Conservation (phyloP, 2,888 invertebrate species). For the Cerastis rubricosa region DNA sequence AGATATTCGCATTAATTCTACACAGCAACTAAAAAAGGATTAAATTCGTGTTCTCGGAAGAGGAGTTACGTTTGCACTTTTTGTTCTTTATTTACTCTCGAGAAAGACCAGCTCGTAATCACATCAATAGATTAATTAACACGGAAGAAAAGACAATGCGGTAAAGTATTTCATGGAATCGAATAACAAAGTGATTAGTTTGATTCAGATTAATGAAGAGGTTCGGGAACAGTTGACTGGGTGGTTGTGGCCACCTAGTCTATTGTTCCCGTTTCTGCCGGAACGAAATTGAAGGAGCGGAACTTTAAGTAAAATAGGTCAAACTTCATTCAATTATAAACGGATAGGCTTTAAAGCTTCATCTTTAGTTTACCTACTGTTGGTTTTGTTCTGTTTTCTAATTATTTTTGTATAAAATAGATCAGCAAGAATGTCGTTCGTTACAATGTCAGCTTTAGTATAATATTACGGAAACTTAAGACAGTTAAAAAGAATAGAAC, state of each 20-base stretch:
- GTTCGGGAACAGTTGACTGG: constrained; percentile 14
- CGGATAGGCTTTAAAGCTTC: not conserved
- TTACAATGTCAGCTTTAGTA: constrained; percentile 20
- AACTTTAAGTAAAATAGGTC: not conserved
- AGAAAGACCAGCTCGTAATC: not conserved
- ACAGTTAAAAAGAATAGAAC: constrained; percentile 21
- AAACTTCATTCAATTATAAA: constrained; percentile 6
- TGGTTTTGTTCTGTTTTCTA: not conserved
- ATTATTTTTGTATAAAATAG: constrained; percentile 14
- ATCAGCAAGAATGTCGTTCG: constrained; percentile 6
- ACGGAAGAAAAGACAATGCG: not conserved
- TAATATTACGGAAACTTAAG: constrained; percentile 47
- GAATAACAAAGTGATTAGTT: not conserved
- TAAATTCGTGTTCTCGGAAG: not conserved
- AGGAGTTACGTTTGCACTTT: not conserved
- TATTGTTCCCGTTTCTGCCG: not conserved
- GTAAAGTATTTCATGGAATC: not conserved
- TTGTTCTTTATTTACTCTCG: not conserved
- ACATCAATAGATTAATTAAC: constrained; percentile 7
- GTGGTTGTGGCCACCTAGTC: not conserved
- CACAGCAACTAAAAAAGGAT: not conserved
- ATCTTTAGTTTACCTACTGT: not conserved
- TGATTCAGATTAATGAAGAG: constrained; percentile 21
- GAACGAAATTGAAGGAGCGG: not conserved
- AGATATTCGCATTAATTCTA: not conserved